These are phyloP conservation scores for Nerophis lumbriciformis DNA, from an alignment of 2,113 vertebrate species.

Conservation along the genomic window DNA sequence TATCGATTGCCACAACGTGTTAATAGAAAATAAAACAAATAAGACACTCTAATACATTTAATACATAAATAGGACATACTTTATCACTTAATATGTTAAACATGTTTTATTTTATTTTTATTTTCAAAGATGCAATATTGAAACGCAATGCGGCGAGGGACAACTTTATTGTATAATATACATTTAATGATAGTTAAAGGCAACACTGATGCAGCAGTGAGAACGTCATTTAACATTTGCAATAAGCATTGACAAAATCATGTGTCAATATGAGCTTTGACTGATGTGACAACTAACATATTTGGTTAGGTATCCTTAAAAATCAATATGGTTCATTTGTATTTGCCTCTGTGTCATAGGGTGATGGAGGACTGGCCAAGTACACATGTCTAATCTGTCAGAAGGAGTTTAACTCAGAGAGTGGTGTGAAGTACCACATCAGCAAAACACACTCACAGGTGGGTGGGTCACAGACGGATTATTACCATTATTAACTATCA, in stretches of 20 bases:
- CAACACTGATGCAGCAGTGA: background rate
- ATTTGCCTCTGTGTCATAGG: constrained; percentile 70
- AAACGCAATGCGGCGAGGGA: too few species aligned
- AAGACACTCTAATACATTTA: too few species aligned
- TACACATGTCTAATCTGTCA: constrained; percentile 93
- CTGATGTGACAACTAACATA: background rate
- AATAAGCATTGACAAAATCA: background rate
- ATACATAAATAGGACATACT: too few species aligned
- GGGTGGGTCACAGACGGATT: constrained; percentile 57
- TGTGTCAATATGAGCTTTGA: background rate
- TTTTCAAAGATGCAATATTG: too few species aligned
- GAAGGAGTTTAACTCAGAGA: constrained; percentile 97
- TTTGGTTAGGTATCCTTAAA: background rate
- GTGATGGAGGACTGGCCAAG: constrained; percentile 86
- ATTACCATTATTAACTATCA: background rate
- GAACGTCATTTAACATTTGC: background rate
- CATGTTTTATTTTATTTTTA: too few species aligned
- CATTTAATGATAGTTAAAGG: too few species aligned
- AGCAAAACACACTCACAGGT: constrained; percentile 96
- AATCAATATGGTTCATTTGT: constrained; percentile 3
- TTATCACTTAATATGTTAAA: too few species aligned
- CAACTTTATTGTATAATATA: too few species aligned
- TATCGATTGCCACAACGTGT: too few species aligned
- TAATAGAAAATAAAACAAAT: too few species aligned
- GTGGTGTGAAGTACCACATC: constrained; percentile 97